phyloP scores from a whole-genome alignment of 1,140 invertebrate genomes.

The Cydia strobilella region DNA sequence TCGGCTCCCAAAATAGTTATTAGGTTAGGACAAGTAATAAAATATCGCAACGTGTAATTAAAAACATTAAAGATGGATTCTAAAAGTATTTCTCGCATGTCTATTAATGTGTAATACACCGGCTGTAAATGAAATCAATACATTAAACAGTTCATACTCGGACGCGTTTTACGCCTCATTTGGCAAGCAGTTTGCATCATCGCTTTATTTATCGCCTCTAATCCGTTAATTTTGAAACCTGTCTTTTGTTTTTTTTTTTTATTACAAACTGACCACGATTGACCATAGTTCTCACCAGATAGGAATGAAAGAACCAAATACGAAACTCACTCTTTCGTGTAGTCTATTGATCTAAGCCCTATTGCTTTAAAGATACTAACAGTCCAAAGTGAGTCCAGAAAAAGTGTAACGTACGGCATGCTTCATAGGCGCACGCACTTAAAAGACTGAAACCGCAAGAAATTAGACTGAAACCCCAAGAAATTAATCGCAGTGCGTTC shows the following conservation, averaged over 20 bases:
- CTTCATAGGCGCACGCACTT: no score
- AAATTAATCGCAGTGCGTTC: no score
- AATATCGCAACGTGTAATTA: not conserved
- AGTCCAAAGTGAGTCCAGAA: no score
- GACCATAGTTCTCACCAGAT: not conserved
- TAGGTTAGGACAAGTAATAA: not conserved
- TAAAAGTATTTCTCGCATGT: constrained; percentile 10
- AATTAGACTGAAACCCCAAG: no score
- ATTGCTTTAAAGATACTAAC: no score
- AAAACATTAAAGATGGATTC: not conserved
- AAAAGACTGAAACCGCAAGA: no score
- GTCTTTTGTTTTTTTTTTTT: not conserved
- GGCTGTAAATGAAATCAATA: constrained; percentile 35
- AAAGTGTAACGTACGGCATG: no score
- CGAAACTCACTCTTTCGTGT: no score
- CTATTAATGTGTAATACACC: not conserved
- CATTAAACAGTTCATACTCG: constrained; percentile 33
- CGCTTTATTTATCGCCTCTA: constrained; percentile 5
- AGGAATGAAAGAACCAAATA: not conserved
- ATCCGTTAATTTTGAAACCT: constrained; percentile 19
- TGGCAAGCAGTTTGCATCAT: constrained; percentile 32
- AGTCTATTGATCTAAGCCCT: no score
- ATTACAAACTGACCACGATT: not conserved
- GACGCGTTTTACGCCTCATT: constrained; percentile 38
- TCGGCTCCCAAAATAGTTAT: no score